Evolutionary conservation across 2,888 invertebrate species (phyloP), one percentile per base, ranked within the genome.

Genomic region (Oxytorus armatus): DNA sequence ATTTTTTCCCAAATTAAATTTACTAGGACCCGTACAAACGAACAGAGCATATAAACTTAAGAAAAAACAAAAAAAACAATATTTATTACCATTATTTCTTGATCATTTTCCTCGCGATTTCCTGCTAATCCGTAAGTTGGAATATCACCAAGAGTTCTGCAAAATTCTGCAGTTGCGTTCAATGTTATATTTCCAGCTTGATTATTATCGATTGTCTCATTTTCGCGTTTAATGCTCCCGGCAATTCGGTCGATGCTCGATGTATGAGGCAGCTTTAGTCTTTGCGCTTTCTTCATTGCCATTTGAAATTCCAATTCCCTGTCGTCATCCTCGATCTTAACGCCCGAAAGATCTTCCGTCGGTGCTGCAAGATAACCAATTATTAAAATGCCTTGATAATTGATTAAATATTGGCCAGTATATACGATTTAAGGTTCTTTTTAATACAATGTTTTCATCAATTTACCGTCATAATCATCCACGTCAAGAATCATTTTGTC

Each of bases 131-230:
- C 98, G 90, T 98, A 98, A 0, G 98, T 98, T 74, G 98, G 98
- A 88, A 98, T 98, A 91, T 98, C 98, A 0, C 98, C 98, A 5
- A 99, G 94, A 55, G 98, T 98, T 87, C 98, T 95, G 90, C 99
- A 99, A 93, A 99, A 99, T 93, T 99, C 99, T 0, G 98, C 98
- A 0, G 98, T 98, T 0, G 98, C 96, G 93, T 99, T 98, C 72
- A 99, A 93, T 75, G 96, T 95, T 88, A 98, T 98, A 85, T 94
- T 94, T 1, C 93, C 93, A 65, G 84, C 74, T 21, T 85, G 84
- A 85, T 79, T 87, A 42, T 89, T 88, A 2, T 87, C 86, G 0
- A 83, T 55, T 61, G 63, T 83, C 8, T 86, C 82, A 0, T 69
- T 74, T 74, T 91, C 91, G 92, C 94, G 88, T 93, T 94, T 92